A percentile compares a stretch with the other conserved stretches of the same genome.
These are phyloP conservation scores for Dissostichus mawsoni DNA, from an alignment of 2,113 vertebrate genomes.

Conservation along the genomic window DNA sequence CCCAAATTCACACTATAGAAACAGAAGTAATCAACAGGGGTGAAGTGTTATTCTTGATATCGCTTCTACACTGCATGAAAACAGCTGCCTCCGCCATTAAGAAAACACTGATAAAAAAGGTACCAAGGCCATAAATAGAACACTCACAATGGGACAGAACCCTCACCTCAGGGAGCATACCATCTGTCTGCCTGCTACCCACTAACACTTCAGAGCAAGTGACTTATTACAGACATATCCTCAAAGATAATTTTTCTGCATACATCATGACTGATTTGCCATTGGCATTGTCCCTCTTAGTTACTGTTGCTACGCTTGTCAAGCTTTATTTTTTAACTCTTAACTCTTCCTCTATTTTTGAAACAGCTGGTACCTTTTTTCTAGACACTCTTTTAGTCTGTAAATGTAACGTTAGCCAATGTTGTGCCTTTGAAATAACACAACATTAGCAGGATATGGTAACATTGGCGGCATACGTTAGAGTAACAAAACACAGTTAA, in stretches of 20 bases:
- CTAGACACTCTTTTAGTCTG: no score
- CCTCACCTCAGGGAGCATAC: conserved; percentile 1
- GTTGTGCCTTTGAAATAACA: no score
- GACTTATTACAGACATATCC: neutral
- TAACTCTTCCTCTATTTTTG: no score
- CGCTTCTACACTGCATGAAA: neutral
- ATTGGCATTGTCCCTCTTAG: neutral
- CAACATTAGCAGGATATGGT: no score
- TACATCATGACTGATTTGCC: neutral
- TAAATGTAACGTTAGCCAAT: no score
- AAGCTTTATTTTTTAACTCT: neutral
- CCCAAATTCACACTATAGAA: neutral
- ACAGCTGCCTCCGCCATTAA: conserved; percentile 1
- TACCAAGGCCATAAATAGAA: conserved; percentile 16
- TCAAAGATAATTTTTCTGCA: neutral
- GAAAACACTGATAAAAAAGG: conserved; percentile 15
- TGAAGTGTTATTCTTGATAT: neutral
- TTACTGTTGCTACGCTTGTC: neutral
- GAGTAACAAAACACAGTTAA: no score
- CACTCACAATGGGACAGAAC: conserved; percentile 7
- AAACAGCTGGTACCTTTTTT: no score
- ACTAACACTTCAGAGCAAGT: neutral
- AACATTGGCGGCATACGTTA: no score
- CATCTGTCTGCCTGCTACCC: conserved; percentile 17
- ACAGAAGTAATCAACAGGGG: neutral